phyloP scores from a whole-genome alignment of 2,888 invertebrate genomes.

The Lithophane socia region DNA sequence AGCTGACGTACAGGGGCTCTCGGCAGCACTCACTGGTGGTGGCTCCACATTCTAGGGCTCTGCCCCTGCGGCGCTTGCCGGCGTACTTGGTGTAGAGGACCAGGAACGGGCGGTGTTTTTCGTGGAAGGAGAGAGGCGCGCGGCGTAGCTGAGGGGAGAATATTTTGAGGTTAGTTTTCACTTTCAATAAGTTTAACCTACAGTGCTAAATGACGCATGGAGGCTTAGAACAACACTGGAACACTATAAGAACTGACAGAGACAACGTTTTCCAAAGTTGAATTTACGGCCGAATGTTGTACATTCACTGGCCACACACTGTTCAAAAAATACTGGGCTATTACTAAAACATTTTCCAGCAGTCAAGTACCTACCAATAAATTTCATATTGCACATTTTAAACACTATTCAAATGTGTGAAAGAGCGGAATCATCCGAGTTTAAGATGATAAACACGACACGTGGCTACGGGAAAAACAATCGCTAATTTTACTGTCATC shows the following conservation, averaged over 20 bases:
- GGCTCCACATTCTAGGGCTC: conserved; percentile 93
- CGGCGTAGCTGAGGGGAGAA: conserved; percentile 86
- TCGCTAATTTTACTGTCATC: not conserved
- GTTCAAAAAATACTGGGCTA: not conserved
- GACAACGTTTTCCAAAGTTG: not conserved
- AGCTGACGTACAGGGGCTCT: conserved; percentile 95
- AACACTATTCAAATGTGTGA: not conserved
- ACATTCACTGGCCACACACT: not conserved
- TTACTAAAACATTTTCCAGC: not conserved
- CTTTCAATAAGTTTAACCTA: too few relatives aligned
- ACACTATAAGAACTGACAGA: not conserved
- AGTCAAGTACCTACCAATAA: not conserved
- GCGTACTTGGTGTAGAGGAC: conserved; percentile 94
- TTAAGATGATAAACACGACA: not conserved
- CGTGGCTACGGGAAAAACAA: not conserved
- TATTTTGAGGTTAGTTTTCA: conserved; percentile 1
- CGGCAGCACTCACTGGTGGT: conserved; percentile 94
- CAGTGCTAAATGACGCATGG: too few relatives aligned
- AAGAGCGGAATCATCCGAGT: too few relatives aligned
- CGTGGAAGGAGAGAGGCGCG: conserved; percentile 93
- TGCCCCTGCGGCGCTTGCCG: conserved; percentile 91
- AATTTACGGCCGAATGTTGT: not conserved
- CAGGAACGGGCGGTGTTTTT: conserved; percentile 93
- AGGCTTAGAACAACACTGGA: not conserved
- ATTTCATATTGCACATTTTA: not conserved